phyloP scores from a whole-genome alignment of 37 sponge, comb jelly and placozoan genomes.

The Petrosia ficiformis region DNA sequence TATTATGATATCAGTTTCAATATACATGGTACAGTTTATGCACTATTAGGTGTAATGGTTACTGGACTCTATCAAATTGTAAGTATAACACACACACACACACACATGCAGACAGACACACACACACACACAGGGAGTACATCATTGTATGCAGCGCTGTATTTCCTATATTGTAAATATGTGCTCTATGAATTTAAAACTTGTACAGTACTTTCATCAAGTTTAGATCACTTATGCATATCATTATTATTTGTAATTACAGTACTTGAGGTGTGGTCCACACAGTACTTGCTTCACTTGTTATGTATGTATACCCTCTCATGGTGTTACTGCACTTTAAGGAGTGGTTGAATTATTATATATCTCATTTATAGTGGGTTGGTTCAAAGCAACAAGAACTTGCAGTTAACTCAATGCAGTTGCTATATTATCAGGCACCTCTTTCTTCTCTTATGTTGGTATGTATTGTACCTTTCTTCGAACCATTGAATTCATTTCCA shows the following conservation, averaged over 20 bases:
- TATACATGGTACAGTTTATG: slow-evolving; percentile 53
- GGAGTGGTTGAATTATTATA: no score
- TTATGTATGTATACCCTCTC: no score
- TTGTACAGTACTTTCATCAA: background rate
- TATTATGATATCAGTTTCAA: slow-evolving; percentile 80
- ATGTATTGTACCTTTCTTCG: slow-evolving; percentile 66
- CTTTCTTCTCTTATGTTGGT: slow-evolving; percentile 58
- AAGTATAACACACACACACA: slow-evolving; percentile 16
- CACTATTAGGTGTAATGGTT: slow-evolving; percentile 56
- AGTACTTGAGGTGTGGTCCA: no score
- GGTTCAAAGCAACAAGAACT: slow-evolving; percentile 70
- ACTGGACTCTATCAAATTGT: slow-evolving; percentile 79
- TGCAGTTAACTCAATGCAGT: slow-evolving; percentile 83
- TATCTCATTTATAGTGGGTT: slow-evolving; percentile 52
- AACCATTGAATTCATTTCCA: slow-evolving; percentile 41
- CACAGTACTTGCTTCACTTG: no score
- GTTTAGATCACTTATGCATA: no score
- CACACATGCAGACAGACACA: no score
- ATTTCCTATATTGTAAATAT: no score
- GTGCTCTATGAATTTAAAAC: background rate
- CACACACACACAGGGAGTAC: no score
- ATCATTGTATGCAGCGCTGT: no score
- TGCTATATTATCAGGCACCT: slow-evolving; percentile 85
- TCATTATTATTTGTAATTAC: no score
- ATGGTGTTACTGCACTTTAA: no score